Base-by-base conservation (phyloP, 2,888 invertebrate species). In the Coelopa pilipes region DNA sequence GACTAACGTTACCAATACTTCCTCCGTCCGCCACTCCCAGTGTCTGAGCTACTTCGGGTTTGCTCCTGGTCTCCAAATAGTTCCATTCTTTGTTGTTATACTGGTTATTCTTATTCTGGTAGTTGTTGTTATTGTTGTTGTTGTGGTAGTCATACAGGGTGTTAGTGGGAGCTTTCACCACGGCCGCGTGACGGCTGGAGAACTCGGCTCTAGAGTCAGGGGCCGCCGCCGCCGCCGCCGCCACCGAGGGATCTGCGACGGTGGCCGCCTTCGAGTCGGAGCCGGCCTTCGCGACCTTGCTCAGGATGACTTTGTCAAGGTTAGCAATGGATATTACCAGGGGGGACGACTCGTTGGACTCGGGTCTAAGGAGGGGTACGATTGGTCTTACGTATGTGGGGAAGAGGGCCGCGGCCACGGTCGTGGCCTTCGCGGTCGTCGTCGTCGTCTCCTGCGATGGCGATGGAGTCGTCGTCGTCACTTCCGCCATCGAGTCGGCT, bases 251-350 rank as follows among this genome's bases (percentile, higher is more conserved):
- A n/a, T n/a, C n/a, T n/a, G n/a, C 68, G 49, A 60, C 72, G 53
- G 63, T 72, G 67, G 69, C 69, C 71, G 60, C 34, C 34, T 34
- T 34, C 34, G 34, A 34, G 7, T 78, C 73, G 72, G 78, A 70
- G n/a, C 19, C 45, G 63, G 82, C 76, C 72, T 81, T 80, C 68
- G 80, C 78, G 73, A 86, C 84, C 86, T 88, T 88, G 80, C 87
- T 87, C 75, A 88, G 79, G 76, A 87, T 85, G 75, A 88, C 87
- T 82, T 86, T 84, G 79, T 88, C 88, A 78, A 88, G 81, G 80
- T 87, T 88, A 73, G 87, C 86, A 79, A 88, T 86, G 75, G 88
- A 87, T 79, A 88, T 88, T 78, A 88, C 87, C 81, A 88, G 80
- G 76, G 87, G 87, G 78, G 86, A 84, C 80, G 87, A 86, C 80